Conservation (phyloP, 2,113 vertebrate species). For the Halichoerus grypus region DNA sequence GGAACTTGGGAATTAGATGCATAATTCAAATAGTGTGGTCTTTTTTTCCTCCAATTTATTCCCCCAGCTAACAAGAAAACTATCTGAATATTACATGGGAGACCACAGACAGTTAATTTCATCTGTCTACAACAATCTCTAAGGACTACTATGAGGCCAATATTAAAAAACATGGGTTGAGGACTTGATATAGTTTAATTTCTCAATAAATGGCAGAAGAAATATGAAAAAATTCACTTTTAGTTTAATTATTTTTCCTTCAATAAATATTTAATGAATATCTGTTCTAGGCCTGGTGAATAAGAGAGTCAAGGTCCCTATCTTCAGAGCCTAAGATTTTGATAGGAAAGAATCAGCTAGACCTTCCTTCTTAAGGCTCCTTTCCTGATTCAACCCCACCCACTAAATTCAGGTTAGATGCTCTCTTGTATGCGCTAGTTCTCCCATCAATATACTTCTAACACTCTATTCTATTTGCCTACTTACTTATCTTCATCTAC, state of each 20-base stretch:
- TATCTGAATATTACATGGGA: not conserved
- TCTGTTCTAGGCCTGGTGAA: not conserved
- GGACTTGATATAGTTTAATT: not conserved
- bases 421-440: not conserved
- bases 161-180: not conserved
- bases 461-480: not conserved
- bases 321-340: not conserved
- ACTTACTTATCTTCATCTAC: not conserved
- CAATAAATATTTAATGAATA: not conserved
- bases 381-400: not conserved
- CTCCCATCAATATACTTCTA: not conserved
- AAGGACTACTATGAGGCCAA: not conserved
- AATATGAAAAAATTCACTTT: slow-evolving; percentile 11
- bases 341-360: not conserved
- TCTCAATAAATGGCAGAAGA: not conserved
- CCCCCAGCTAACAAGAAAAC: not conserved
- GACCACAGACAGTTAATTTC: not conserved
- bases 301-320: not conserved
- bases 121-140: not conserved
- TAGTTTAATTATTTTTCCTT: not conserved
- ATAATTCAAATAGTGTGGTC: not conserved
- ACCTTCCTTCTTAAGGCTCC: not conserved
- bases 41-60: not conserved
- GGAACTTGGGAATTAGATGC: slow-evolving; percentile 27
- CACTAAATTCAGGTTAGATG: not conserved